Evolutionary conservation across 2,113 vertebrate genomes (phyloP).

Genomic region (Axis porcinus): DNA sequence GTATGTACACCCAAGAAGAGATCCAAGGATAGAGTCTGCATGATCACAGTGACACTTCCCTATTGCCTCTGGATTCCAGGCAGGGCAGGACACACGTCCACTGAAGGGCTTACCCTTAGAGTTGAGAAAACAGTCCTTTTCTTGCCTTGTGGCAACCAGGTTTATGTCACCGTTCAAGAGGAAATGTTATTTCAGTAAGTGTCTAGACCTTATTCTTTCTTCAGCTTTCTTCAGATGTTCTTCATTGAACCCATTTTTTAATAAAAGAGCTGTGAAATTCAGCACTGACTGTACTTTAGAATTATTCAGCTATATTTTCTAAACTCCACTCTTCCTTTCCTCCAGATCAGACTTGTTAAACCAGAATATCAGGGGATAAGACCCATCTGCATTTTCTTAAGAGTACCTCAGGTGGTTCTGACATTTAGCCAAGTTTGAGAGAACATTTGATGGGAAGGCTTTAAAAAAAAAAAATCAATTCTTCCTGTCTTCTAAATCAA

Average conservation of each 20-base stretch:
- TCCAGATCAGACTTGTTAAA: background rate
- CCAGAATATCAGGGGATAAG: background rate
- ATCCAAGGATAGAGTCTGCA: too few relatives aligned
- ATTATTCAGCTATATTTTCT: background rate
- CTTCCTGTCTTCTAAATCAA: background rate
- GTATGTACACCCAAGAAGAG: background rate
- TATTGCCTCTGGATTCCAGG: background rate
- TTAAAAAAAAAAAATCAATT: background rate
- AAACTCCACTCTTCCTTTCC: background rate
- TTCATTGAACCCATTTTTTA: background rate
- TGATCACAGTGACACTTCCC: too few relatives aligned
- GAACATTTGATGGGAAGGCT: background rate
- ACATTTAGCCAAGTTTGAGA: background rate
- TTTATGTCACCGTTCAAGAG: background rate
- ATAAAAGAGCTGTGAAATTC: background rate
- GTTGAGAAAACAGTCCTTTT: background rate
- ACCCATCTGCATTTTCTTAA: background rate
- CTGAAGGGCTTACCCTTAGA: background rate
- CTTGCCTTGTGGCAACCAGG: background rate
- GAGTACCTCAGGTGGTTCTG: background rate
- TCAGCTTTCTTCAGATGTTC: background rate
- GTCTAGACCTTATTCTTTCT: background rate
- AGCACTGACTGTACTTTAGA: background rate
- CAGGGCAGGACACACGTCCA: too few relatives aligned
- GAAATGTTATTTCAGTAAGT: background rate